Percentiles rank a stretch among this genome's conserved stretches.
Evolutionary conservation across 2,113 vertebrate genomes (phyloP).

Genomic region (Tetrao urogallus): DNA sequence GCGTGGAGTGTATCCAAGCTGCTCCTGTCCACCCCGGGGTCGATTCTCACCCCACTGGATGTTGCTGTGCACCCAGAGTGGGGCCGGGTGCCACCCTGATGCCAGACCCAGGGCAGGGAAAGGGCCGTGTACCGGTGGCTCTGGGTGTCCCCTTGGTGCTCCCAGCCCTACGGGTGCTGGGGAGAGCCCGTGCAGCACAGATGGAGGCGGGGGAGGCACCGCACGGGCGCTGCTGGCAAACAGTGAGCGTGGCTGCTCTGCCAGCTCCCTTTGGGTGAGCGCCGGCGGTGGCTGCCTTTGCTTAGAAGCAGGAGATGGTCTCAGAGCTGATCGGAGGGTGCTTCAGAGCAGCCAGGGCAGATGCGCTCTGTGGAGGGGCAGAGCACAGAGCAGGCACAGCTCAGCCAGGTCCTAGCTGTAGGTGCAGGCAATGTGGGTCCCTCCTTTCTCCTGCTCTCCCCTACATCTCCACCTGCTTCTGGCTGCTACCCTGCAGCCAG

Average conservation of each 20-base stretch:
- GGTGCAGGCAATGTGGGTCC: rapidly evolving
- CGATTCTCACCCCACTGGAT: rapidly evolving
- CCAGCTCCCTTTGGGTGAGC: constrained; percentile 37
- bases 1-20: rapidly evolving
- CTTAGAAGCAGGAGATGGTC: not conserved
- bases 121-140: too few species aligned
- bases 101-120: rapidly evolving
- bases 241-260: not conserved
- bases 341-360: not conserved
- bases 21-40: not conserved
- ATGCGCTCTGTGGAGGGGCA: rapidly evolving
- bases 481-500: not conserved
- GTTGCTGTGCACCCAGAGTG: not conserved
- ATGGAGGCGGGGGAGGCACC: constrained; percentile 24
- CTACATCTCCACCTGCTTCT: not conserved
- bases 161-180: not conserved
- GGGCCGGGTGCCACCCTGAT: not conserved
- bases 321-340: not conserved
- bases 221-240: constrained; percentile 50
- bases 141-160: rapidly evolving
- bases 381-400: not conserved
- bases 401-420: not conserved
- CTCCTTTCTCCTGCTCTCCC: rapidly evolving
- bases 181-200: constrained; percentile 44
- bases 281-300: constrained; percentile 12